Percentiles rank a stretch among this genome's conserved stretches.
Evolutionary conservation across 2,888 invertebrate species (phyloP).

Genomic region (Allophyes oxyacanthae): DNA sequence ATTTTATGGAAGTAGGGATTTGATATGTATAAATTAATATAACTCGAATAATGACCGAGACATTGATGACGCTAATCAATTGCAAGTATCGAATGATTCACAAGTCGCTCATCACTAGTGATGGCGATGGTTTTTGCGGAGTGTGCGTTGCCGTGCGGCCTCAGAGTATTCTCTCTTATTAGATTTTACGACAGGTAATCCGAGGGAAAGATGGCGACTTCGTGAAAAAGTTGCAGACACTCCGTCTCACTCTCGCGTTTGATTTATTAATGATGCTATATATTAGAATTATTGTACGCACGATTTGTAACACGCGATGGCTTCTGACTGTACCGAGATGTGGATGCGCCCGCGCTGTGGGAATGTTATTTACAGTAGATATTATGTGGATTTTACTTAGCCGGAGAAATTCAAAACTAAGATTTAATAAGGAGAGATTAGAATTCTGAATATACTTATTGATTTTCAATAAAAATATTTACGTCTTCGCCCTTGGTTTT

Average conservation of each 20-base stretch:
- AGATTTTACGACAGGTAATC: constrained; percentile 58
- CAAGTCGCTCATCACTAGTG: constrained; percentile 24
- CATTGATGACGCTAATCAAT: not conserved
- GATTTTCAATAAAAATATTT: no score
- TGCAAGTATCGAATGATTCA: constrained; percentile 13
- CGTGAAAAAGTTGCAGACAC: constrained; percentile 50
- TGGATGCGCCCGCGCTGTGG: constrained; percentile 11
- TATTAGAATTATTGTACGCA: constrained; percentile 33
- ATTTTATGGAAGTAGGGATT: no score
- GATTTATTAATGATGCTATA: constrained; percentile 37
- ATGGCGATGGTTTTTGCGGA: constrained; percentile 28
- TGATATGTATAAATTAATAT: no score
- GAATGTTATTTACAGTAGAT: constrained; percentile 32
- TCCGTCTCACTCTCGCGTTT: constrained; percentile 33
- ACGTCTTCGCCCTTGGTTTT: no score
- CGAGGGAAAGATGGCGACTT: constrained; percentile 49
- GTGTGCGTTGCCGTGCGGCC: constrained; percentile 23
- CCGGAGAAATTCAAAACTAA: not conserved
- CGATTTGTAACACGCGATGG: constrained; percentile 42
- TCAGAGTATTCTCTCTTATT: constrained; percentile 57
- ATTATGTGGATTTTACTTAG: not conserved
- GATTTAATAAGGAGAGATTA: not conserved
- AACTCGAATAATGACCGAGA: no score
- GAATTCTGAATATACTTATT: not conserved
- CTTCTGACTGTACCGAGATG: constrained; percentile 13